Evolutionary conservation across 2,888 invertebrate genomes (phyloP), one percentile per base, ranked within the genome.

Genomic region (Drosophila nigricruria): DNA sequence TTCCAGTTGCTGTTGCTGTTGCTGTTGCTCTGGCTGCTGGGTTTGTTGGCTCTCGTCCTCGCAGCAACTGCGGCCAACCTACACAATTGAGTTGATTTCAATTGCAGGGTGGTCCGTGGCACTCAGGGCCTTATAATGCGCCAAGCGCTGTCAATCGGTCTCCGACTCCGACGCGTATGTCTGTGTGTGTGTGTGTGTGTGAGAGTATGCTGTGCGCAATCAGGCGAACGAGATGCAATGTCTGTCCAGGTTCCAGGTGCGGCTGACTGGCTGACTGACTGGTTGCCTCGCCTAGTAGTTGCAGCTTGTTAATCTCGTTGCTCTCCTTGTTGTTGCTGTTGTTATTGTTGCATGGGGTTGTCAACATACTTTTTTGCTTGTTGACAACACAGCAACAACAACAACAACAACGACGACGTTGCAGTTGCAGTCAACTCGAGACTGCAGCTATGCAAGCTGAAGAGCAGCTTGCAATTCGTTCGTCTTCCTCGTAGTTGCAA

Each of bases 341-440:
- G 72, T 64, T 71, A 60, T 70, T 68, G 73, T 71, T 73, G 60
- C 62, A 64, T 56, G 77, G 73, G 79, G 89, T 89, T 91, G 91
- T 88, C 90, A 90, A 90, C 90, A 90, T 86, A 88, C 81, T 86
- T 82, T 71, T 73, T 82, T 78, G 80, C 90, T 83, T 87, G 90
- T 91, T 90, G 90, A 90, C 90, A 91, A 83, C 81, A 68, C 53
- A 42, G 65, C 75, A 64, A 67, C 65, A 76, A 56, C 54, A 70
- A 52, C n/a, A n/a, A n/a, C n/a, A n/a, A n/a, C 43, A 62, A 52
- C 56, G 59, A 57, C 50, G 64, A 52, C 59, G 53, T 43, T 49
- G 56, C 61, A 38, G 56, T 68, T 82, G 74, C 85, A 84, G 80
- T 81, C 63, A 81, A 74, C 79, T 79, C 79, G 82, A 79, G 79